Conservation (phyloP, 2,888 invertebrate genomes). For the Perizoma affinitatum region DNA sequence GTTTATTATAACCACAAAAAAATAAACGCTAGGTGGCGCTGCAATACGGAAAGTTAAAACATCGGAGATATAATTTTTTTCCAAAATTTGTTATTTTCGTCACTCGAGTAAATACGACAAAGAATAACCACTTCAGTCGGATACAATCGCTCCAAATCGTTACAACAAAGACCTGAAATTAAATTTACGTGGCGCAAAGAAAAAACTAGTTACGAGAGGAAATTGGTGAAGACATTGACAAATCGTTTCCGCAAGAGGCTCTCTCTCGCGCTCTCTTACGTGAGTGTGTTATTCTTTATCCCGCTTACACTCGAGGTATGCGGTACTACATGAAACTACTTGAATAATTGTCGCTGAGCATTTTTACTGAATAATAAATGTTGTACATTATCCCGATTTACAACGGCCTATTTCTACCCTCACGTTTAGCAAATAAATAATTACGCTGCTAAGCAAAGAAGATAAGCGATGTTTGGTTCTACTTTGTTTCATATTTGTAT, state of each 20-base stretch:
- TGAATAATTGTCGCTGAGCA: constrained; percentile 56
- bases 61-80: no score
- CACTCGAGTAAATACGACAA: constrained; percentile 12
- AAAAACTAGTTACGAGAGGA: constrained; percentile 82
- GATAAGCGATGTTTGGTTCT: no score
- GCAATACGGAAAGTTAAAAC: no score
- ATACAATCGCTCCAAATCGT: constrained; percentile 65
- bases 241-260: constrained; percentile 76
- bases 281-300: constrained; percentile 49
- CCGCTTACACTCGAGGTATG: constrained; percentile 45
- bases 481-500: no score
- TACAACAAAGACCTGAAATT: constrained; percentile 79
- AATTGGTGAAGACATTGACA: constrained; percentile 83
- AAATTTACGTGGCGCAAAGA: constrained; percentile 81
- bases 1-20: no score
- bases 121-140: constrained; percentile 46
- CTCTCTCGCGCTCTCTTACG: constrained; percentile 55
- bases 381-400: constrained; percentile 22
- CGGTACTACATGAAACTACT: constrained; percentile 55
- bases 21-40: no score
- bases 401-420: constrained; percentile 13
- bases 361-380: constrained; percentile 47
- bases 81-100: no score
- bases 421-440: constrained; percentile 38
- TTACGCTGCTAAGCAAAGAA: no score